A percentile compares a stretch with the other conserved stretches of the same genome.
Conservation (phyloP, 2,888 invertebrate genomes). For the Ophraella communa region DNA sequence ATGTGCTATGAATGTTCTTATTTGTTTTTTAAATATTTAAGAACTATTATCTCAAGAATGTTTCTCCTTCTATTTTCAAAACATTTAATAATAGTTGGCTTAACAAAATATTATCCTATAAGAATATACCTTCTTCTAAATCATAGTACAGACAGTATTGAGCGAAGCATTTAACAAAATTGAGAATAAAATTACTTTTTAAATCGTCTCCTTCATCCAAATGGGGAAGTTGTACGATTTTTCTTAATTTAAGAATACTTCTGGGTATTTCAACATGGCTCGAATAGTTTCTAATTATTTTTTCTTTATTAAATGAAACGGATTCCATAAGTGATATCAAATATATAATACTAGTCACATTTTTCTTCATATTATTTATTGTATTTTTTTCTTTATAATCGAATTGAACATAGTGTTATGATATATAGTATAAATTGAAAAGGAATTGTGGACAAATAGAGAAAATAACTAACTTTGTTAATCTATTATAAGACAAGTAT, state of each 20-base stretch:
- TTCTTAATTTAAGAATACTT: too few species aligned
- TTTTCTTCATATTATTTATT: constrained; percentile 20
- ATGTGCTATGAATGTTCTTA: not conserved
- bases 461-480: constrained; percentile 35
- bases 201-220: too few species aligned
- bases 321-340: constrained; percentile 29
- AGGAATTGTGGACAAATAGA: constrained; percentile 37
- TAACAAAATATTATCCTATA: too few species aligned
- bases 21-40: too few species aligned
- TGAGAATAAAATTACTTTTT: too few species aligned
- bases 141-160: too few species aligned
- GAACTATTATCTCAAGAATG: too few species aligned
- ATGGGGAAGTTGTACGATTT: too few species aligned
- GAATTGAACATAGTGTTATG: constrained; percentile 29
- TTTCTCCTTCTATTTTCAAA: too few species aligned
- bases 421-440: constrained; percentile 38
- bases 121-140: too few species aligned
- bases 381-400: constrained; percentile 11
- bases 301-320: not conserved
- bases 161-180: too few species aligned
- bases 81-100: too few species aligned
- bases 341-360: constrained; percentile 34
- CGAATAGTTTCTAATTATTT: not conserved
- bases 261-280: not conserved
- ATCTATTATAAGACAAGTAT: constrained; percentile 32